These are phyloP conservation scores for Ailuropoda melanoleuca DNA, from an alignment of 2,113 vertebrate genomes.

Conservation along the genomic window DNA sequence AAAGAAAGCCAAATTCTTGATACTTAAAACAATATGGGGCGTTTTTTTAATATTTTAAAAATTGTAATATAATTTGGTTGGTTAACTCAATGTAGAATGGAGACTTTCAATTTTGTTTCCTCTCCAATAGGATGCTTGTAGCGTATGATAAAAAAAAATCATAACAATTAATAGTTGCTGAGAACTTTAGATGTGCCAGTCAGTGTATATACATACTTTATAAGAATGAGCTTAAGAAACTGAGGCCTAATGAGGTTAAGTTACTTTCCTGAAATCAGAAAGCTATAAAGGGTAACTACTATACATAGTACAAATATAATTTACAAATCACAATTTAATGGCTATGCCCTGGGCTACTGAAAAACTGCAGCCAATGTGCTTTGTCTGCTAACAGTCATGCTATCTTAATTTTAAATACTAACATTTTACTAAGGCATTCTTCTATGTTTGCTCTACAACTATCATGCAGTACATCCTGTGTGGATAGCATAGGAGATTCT, in stretches of 20 bases:
- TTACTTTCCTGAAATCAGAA: background rate
- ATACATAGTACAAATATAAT: background rate
- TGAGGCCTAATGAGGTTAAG: background rate
- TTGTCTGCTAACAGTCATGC: background rate
- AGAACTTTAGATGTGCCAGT: background rate
- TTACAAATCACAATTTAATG: background rate
- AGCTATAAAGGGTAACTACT: background rate
- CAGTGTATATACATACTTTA: background rate
- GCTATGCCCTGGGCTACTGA: background rate
- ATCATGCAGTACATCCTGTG: background rate
- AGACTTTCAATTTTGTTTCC: background rate
- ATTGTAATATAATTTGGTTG: background rate
- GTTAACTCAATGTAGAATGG: background rate
- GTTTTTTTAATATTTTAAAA: constrained; percentile 12
- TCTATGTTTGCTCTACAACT: background rate
- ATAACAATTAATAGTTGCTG: background rate
- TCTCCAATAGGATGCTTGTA: background rate
- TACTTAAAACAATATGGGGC: background rate
- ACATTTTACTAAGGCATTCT: background rate
- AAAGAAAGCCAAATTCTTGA: background rate
- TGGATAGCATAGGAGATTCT: background rate
- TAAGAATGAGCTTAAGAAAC: background rate
- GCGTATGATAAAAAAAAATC: background rate
- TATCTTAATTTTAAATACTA: background rate
- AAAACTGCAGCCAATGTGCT: background rate